Evolutionary conservation across 2,113 vertebrate genomes (phyloP).

Genomic region (Oryzias woworae): DNA sequence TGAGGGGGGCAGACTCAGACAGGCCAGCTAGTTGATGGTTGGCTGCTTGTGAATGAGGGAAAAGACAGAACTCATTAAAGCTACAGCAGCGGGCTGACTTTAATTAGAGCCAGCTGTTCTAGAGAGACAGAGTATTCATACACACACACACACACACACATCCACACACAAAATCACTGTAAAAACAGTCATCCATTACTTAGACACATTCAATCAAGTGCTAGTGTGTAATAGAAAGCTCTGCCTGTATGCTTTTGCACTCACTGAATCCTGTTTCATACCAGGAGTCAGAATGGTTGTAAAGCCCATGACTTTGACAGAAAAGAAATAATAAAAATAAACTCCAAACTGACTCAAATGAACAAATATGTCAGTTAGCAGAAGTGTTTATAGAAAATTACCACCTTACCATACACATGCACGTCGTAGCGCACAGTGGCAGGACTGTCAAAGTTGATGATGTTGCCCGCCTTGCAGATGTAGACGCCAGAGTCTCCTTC

Average conservation of each 20-base stretch:
- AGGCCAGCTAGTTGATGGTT: slow-evolving; percentile 79
- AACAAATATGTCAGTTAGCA: slow-evolving; percentile 1
- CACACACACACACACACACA: slow-evolving; percentile 36
- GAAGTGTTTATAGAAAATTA: neutral
- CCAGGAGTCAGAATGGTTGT: slow-evolving; percentile 40
- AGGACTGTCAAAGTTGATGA: slow-evolving; percentile 76
- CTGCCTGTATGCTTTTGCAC: slow-evolving; percentile 33
- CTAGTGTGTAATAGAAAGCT: slow-evolving; percentile 49
- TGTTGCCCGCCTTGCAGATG: slow-evolving; percentile 87
- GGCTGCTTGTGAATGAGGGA: slow-evolving; percentile 77
- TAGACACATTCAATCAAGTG: slow-evolving; percentile 59
- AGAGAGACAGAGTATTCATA: slow-evolving; percentile 55
- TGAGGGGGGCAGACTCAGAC: slow-evolving; percentile 25
- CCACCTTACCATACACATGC: slow-evolving; percentile 91
- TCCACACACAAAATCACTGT: slow-evolving; percentile 58
- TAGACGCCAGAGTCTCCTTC: slow-evolving; percentile 94
- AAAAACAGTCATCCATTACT: slow-evolving; percentile 77
- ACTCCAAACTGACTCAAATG: slow-evolving; percentile 1
- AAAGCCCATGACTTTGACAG: slow-evolving; percentile 38
- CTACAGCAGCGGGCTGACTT: slow-evolving; percentile 63
- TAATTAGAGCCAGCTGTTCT: slow-evolving; percentile 77
- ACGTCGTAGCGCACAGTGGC: slow-evolving; percentile 89
- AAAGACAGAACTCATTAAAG: slow-evolving; percentile 71
- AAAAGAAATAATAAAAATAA: slow-evolving; percentile 3
- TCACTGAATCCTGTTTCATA: slow-evolving; percentile 11